Conservation (phyloP, 2,888 invertebrate species). For the Pseudococcus longispinus region DNA sequence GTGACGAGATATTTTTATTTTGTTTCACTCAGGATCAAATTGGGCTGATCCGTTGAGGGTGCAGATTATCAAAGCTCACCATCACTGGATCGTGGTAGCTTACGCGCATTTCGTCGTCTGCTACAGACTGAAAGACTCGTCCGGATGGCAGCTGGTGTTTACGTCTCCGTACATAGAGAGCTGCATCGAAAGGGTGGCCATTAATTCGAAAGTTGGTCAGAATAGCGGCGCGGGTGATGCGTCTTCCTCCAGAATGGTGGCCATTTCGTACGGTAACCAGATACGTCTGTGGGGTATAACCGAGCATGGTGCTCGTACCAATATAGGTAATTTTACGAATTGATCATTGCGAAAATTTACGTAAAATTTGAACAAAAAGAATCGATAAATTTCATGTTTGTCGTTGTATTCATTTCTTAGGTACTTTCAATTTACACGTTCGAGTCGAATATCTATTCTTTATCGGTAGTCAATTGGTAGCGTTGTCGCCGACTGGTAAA, state of each 20-base stretch:
- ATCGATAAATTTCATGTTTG: neutral
- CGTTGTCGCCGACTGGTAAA: constrained; percentile 88
- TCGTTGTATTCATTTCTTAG: constrained; percentile 64
- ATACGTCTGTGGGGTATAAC: constrained; percentile 81
- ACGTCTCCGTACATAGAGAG: constrained; percentile 91
- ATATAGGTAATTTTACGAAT: constrained; percentile 69
- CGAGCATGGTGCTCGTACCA: constrained; percentile 76
- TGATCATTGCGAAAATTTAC: neutral
- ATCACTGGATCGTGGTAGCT: constrained; percentile 97
- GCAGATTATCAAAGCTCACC: constrained; percentile 93
- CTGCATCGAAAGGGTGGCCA: constrained; percentile 88
- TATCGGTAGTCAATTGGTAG: constrained; percentile 97
- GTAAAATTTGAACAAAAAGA: neutral
- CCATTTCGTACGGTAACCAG: constrained; percentile 78
- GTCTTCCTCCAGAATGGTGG: constrained; percentile 78
- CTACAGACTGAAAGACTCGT: constrained; percentile 86
- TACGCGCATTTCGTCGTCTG: constrained; percentile 77
- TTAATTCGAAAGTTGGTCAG: constrained; percentile 70
- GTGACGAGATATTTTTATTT: neutral
- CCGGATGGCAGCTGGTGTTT: constrained; percentile 95
- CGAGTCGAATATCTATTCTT: constrained; percentile 95
- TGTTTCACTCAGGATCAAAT: constrained; percentile 65
- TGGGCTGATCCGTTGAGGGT: constrained; percentile 89
- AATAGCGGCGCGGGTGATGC: constrained; percentile 62
- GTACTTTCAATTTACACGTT: constrained; percentile 89